Base-by-base conservation (phyloP, 2,888 invertebrate genomes). In the Cheilosia impressa region DNA sequence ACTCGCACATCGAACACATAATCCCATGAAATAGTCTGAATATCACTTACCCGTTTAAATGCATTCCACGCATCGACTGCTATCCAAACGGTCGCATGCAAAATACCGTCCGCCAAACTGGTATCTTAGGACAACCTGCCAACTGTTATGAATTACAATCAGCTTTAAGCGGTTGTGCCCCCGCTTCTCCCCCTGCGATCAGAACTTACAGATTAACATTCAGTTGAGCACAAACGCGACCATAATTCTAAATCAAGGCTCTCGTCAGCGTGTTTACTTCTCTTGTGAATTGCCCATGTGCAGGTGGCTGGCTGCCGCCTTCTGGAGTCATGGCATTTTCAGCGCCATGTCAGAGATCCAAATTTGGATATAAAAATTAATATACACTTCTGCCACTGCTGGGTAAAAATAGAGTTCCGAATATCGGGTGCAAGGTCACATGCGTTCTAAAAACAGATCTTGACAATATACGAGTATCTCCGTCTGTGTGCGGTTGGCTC, bases 381-480 rank as follows among this genome's bases (percentile, higher is more conserved):
- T 53, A 17, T 17, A 4, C 41, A 7, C 41, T 63, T 58, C 50
- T 52, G 31, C n/a, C 57, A 19, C 43, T 34, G 31, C 9, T n/a
- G 19, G 43, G 34, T 52, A 50, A 62, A 82, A 83, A 83, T 78
- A 79, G 72, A 78, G 60, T 57, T 73, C 6, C 55, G 66, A 66
- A 82, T 41, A 83, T 57, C 60, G 65, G 60, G 69, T 80, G 75
- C 84, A 84, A 84, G 84, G 84, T 84, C 84, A 78, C 27, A 60
- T 75, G 72, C 63, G 78, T 78, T 80, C 58, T 69, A 69, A 75
- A 80, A 84, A 71, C 58, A 80, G 75, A 84, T 79, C 68, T 79
- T 79, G 63, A 57, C 69, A 53, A 31, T 31, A 31, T 9, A 22
- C 22, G 22, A 22, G 22, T 38, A 31, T 50, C 43, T n/a, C 57